Conservation (phyloP, 2,113 vertebrate genomes). For the Cranoglanis bouderius region DNA sequence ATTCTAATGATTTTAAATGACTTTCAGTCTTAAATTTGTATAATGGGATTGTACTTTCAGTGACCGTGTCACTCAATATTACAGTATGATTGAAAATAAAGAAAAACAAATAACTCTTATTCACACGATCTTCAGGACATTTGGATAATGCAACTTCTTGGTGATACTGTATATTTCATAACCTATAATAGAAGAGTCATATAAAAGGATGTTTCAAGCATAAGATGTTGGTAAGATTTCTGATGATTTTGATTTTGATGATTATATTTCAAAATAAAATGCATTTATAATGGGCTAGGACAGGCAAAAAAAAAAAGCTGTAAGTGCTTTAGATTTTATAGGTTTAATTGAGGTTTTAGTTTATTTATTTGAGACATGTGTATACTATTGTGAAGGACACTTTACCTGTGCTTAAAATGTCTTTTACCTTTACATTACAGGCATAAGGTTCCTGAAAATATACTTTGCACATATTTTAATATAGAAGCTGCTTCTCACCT, state of each 20-base stretch:
- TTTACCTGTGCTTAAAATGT: neutral
- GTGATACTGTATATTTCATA: neutral
- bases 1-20: neutral
- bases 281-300: neutral
- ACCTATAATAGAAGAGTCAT: neutral
- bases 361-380: neutral
- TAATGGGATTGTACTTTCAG: no score
- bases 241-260: neutral
- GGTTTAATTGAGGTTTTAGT: neutral
- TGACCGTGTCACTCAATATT: no score
- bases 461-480: neutral
- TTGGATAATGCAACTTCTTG: neutral
- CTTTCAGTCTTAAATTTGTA: neutral
- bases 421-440: neutral
- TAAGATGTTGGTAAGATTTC: neutral
- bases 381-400: neutral
- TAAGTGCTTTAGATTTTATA: neutral
- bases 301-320: neutral
- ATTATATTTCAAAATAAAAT: neutral
- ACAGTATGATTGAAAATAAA: neutral
- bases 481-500: neutral
- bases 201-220: neutral
- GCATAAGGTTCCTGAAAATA: neutral
- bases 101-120: neutral
- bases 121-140: neutral